Evolutionary conservation across 2,888 invertebrate species (phyloP).

Genomic region (Glaucopsyche alexis): DNA sequence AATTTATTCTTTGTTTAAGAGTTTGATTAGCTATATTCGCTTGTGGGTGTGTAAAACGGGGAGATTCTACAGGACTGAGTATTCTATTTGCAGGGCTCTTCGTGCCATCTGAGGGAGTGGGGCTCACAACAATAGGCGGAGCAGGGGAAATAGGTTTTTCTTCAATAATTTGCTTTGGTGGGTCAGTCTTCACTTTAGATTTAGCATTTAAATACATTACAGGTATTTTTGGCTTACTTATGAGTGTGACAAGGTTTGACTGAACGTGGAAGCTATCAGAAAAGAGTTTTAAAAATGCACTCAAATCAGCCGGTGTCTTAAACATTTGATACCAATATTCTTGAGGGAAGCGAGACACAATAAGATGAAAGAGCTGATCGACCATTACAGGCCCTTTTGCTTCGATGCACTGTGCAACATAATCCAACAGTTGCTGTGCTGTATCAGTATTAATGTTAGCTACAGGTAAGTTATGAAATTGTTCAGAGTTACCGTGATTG

Average conservation of each 20-base stretch:
- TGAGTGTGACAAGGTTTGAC: conserved; percentile 92
- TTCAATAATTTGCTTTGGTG: conserved; percentile 72
- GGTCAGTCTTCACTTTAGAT: conserved; percentile 72
- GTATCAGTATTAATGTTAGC: conserved; percentile 90
- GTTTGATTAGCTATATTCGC: conserved; percentile 85
- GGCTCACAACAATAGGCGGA: conserved; percentile 63
- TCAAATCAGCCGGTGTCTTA: conserved; percentile 93
- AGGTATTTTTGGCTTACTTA: conserved; percentile 87
- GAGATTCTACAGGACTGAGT: conserved; percentile 76
- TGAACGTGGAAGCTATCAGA: conserved; percentile 97
- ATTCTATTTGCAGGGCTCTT: conserved; percentile 71
- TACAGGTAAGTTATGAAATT: conserved; percentile 85
- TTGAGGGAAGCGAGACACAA: conserved; percentile 87
- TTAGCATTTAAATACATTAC: conserved; percentile 78
- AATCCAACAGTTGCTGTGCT: conserved; percentile 90
- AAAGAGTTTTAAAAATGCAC: conserved; percentile 94
- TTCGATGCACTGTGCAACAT: conserved; percentile 90
- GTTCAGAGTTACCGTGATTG: conserved; percentile 83
- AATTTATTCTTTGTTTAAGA: conserved; percentile 93
- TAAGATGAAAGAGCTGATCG: conserved; percentile 91
- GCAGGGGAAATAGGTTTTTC: conserved; percentile 62
- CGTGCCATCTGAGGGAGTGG: conserved; percentile 71
- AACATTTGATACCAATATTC: conserved; percentile 92
- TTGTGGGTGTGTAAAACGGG: conserved; percentile 69
- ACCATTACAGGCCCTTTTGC: conserved; percentile 90